A percentile compares a stretch with the other conserved stretches of the same genome.
Conservation (phyloP, 2,797 vertebrate species). For the Pseudocheirus occidentalis region DNA sequence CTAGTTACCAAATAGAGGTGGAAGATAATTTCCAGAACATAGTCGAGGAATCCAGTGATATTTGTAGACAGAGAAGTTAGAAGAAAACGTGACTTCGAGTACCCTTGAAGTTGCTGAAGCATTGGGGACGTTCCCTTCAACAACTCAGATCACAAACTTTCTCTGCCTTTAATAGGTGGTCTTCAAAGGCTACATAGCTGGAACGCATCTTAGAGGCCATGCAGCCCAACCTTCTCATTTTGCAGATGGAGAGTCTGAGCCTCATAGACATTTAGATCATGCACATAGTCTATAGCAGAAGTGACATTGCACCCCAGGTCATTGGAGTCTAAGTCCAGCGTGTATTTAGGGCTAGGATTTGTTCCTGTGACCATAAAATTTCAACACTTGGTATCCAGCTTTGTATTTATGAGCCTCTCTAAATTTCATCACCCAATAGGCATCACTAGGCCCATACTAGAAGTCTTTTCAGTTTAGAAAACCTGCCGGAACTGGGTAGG, state of each 20-base stretch:
- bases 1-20: conserved; percentile 34
- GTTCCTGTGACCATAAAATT: not conserved
- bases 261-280: not conserved
- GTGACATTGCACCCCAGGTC: not conserved
- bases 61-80: not conserved
- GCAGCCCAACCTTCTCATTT: not conserved
- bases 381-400: not conserved
- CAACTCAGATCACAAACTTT: not conserved
- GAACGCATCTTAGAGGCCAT: not conserved
- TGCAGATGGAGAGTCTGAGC: not conserved
- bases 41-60: not conserved
- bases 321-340: not conserved
- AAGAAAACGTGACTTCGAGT: not conserved
- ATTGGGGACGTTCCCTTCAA: too few species aligned
- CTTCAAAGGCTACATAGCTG: not conserved
- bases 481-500: conserved; percentile 22
- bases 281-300: too few species aligned
- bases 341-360: not conserved
- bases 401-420: not conserved
- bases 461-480: conserved; percentile 51
- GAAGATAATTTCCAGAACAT: conserved; percentile 9
- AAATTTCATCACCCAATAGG: not conserved
- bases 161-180: not conserved
- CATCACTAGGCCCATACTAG: not conserved
- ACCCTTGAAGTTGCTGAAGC: too few species aligned